Percentiles rank a stretch among this genome's conserved stretches.
Conservation (phyloP, 2,797 vertebrate species). For the Acanthis flammea region DNA sequence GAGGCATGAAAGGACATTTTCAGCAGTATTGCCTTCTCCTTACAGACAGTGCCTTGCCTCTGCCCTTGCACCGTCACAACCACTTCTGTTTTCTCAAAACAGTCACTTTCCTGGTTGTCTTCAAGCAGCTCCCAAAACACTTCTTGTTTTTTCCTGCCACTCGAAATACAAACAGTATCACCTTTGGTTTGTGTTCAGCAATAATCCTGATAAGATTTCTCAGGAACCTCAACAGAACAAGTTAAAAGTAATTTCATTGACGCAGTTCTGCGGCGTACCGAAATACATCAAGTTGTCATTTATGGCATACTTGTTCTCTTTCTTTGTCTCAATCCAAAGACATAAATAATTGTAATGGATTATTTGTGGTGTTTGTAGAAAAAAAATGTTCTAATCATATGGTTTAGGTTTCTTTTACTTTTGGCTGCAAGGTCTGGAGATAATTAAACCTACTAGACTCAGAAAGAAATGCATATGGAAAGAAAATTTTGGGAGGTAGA, state of each 20-base stretch:
- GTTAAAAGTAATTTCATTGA: constrained; percentile 24
- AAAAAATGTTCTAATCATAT: not conserved
- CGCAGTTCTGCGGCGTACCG: not conserved
- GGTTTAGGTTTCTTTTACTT: constrained; percentile 23
- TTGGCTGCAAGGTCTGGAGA: constrained; percentile 27
- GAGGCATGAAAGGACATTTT: not conserved
- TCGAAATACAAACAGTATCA: not conserved
- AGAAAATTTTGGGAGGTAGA: not conserved
- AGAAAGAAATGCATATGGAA: not conserved
- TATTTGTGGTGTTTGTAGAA: constrained; percentile 12
- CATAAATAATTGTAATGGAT: constrained; percentile 36
- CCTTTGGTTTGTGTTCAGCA: not conserved
- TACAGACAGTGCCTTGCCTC: not conserved
- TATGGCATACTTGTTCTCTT: constrained; percentile 25
- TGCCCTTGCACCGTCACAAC: not conserved
- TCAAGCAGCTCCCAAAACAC: not conserved
- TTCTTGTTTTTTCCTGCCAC: not conserved
- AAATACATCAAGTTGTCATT: constrained; percentile 48
- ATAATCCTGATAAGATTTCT: constrained; percentile 22
- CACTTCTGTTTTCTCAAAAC: not conserved
- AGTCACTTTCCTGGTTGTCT: not conserved
- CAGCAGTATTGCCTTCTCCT: not conserved
- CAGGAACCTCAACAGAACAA: not conserved
- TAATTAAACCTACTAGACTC: constrained; percentile 8
- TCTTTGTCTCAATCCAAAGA: constrained; percentile 22